Percentiles rank a stretch among this genome's conserved stretches.
These are phyloP conservation scores for Dromius quadrimaculatus DNA, from an alignment of 2,888 invertebrate species.

Conservation along the genomic window DNA sequence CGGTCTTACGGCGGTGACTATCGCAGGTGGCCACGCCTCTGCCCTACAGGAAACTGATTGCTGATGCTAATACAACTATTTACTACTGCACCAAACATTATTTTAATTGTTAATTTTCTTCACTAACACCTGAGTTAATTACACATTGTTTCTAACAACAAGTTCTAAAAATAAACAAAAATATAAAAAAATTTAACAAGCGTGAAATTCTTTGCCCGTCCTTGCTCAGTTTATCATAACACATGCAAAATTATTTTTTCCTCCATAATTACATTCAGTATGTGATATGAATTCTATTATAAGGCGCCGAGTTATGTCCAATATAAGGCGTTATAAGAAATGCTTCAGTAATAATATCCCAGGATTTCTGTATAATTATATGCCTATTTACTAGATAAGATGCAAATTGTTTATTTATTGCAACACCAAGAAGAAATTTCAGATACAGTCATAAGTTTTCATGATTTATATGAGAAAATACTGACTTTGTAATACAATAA, in stretches of 20 bases:
- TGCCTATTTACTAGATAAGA: neutral
- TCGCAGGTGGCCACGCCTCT: slow-evolving; percentile 18
- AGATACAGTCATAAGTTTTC: too few species aligned
- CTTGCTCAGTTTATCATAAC: neutral
- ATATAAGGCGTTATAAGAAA: slow-evolving; percentile 1
- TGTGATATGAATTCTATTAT: slow-evolving; percentile 34
- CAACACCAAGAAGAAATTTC: neutral
- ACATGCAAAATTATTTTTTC: slow-evolving; percentile 17
- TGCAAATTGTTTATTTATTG: slow-evolving; percentile 7
- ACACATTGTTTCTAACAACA: too few species aligned
- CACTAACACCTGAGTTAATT: too few species aligned
- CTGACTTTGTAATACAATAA: too few species aligned
- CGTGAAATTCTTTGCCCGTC: slow-evolving; percentile 23
- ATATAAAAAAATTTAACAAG: slow-evolving; percentile 18
- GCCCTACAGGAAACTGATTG: too few species aligned
- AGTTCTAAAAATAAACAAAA: slow-evolving; percentile 10
- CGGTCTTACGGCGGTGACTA: neutral
- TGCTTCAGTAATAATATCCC: slow-evolving; percentile 1
- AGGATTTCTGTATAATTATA: slow-evolving; percentile 10
- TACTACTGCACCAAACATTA: too few species aligned
- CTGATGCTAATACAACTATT: too few species aligned
- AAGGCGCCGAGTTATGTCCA: slow-evolving; percentile 7
- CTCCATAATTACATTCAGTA: slow-evolving; percentile 22
- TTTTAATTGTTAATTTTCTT: too few species aligned
- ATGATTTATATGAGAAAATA: too few species aligned